Base-by-base conservation (phyloP, 2,888 invertebrate genomes). In the Yponomeuta cagnagella region DNA sequence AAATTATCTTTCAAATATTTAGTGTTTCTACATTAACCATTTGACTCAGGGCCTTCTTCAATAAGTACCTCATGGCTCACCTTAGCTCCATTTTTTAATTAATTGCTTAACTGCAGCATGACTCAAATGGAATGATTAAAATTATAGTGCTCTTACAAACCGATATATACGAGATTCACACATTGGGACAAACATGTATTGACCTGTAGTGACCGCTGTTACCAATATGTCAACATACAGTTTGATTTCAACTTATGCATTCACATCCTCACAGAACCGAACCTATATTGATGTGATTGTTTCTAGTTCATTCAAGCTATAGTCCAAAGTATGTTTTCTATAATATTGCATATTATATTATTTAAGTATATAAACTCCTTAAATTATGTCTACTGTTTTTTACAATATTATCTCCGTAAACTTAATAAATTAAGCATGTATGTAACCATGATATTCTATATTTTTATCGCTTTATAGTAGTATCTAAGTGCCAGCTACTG, bases 101-200 rank as follows among this genome's bases (percentile, higher is more conserved):
- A 68, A n/a, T 37, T 48, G 5, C 43, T 9, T 8, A 52, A 68
- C 15, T 64, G 30, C 65, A 70, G 31, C 48, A 48, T 48, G 48
- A 64, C 10, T 48, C 73, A 76, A 77, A 82, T 85, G 86, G 84
- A 87, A 86, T 85, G 83, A 86, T 85, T 76, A 74, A 77, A 74
- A 78, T 75, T 74, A 78, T 75, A 76, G 80, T 80, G 79, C 79
- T 74, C 75, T 86, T 85, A 43, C 82, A 77, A 76, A 78, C 74
- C 72, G 76, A 67, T 67, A 6, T 37, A 31, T 67, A 48, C 23
- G 33, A n/a, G 12, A 43, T 43, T 43, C 43, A 43, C 43, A 43
- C 8, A 43, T 43, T 43, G 43, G 43, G 8, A 37, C 48, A 48
- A 48, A 15, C 12, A 58, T 9, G 15, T 3, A 58, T 52, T 58